Conservation (phyloP, 2,113 vertebrate species). For the Heloderma charlesbogerti region DNA sequence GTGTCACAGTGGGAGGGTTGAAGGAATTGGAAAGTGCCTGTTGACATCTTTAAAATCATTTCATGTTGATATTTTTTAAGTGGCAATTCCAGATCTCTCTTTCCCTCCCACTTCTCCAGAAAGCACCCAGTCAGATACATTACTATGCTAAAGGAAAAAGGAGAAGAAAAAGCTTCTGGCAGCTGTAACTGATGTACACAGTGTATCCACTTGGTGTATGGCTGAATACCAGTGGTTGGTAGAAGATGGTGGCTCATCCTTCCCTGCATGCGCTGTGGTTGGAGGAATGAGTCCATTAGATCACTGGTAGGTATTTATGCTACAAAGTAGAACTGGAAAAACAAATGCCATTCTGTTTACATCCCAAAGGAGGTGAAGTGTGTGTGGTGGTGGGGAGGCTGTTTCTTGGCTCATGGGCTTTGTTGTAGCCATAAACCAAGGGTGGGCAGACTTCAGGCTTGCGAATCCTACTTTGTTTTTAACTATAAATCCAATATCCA, state of each 20-base stretch:
- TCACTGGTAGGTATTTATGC: neutral
- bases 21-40: slow-evolving; percentile 41
- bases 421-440: neutral
- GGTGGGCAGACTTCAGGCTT: neutral
- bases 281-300: neutral
- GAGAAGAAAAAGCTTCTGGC: neutral
- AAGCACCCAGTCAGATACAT: neutral
- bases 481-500: neutral
- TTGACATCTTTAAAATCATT: slow-evolving; percentile 9
- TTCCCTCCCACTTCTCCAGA: slow-evolving; percentile 50
- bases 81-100: slow-evolving; percentile 36
- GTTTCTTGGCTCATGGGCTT: neutral
- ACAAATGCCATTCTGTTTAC: slow-evolving; percentile 1
- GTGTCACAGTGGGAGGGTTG: slow-evolving; percentile 41
- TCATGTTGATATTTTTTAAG: slow-evolving; percentile 33
- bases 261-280: neutral
- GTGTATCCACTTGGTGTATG: neutral
- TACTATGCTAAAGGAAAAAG: neutral
- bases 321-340: slow-evolving; percentile 6
- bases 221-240: neutral
- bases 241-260: neutral
- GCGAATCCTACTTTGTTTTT: neutral
- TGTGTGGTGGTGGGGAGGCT: neutral
- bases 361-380: neutral
- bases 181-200: neutral